Evolutionary conservation across 1,140 invertebrate genomes (phyloP).

Genomic region (Dendroctonus ponderosae): DNA sequence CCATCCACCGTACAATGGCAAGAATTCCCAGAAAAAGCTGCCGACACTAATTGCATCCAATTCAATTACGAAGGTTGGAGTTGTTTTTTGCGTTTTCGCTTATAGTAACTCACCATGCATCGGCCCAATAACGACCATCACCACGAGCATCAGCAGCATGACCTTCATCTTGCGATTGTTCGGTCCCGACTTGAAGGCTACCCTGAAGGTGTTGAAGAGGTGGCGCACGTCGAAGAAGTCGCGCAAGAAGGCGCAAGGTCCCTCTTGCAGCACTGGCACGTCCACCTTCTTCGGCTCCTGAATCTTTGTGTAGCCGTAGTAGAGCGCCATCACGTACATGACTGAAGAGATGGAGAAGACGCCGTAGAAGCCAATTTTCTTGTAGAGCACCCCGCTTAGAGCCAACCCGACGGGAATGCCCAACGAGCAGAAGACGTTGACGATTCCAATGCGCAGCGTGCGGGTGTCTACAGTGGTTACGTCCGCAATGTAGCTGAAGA

Average conservation of each 20-base stretch:
- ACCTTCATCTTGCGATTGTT: slow-evolving; percentile 70
- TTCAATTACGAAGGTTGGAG: no score
- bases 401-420: slow-evolving; percentile 78
- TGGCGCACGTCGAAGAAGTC: slow-evolving; percentile 74
- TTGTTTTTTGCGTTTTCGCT: no score
- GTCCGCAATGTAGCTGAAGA: slow-evolving; percentile 86
- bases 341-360: slow-evolving; percentile 71
- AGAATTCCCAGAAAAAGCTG: no score
- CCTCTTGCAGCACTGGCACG: slow-evolving; percentile 48
- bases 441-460: slow-evolving; percentile 78
- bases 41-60: not conserved
- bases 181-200: slow-evolving; percentile 72
- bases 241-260: slow-evolving; percentile 46
- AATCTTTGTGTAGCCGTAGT: slow-evolving; percentile 67
- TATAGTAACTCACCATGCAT: slow-evolving; percentile 67
- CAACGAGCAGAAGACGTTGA: slow-evolving; percentile 78
- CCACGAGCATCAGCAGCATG: slow-evolving; percentile 71
- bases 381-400: slow-evolving; percentile 67
- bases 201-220: slow-evolving; percentile 70
- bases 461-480: slow-evolving; percentile 77
- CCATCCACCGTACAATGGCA: not conserved
- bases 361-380: slow-evolving; percentile 76
- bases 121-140: slow-evolving; percentile 81
- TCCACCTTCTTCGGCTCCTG: slow-evolving; percentile 59
- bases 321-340: slow-evolving; percentile 71